These are phyloP conservation scores for Peromyscus nudipes DNA, from an alignment of 2,797 vertebrate genomes.

Conservation along the genomic window DNA sequence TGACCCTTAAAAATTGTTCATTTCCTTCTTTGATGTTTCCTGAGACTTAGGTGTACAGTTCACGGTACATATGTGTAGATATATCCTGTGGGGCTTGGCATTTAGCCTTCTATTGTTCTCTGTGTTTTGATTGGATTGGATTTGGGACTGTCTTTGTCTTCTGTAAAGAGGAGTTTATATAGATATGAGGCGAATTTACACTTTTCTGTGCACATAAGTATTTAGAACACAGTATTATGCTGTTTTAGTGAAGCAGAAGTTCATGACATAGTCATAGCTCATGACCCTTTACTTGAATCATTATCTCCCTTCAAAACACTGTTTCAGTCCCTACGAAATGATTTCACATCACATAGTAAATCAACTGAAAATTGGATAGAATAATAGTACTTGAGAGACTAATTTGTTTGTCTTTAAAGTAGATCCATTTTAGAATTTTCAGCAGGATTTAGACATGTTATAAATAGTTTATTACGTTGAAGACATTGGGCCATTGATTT, in stretches of 20 bases:
- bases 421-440: conserved; percentile 32
- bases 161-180: background rate
- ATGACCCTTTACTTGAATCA: background rate
- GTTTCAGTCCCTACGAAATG: conserved; percentile 46
- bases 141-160: background rate
- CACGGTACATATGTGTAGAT: background rate
- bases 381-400: background rate
- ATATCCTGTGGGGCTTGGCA: background rate
- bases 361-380: conserved; percentile 21
- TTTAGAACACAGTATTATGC: background rate
- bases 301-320: conserved; percentile 28
- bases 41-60: background rate
- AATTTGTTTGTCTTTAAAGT: conserved; percentile 47
- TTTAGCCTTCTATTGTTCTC: background rate
- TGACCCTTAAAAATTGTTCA: too few species aligned
- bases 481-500: conserved; percentile 48
- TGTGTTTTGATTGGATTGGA: background rate
- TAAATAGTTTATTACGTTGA: conserved; percentile 41
- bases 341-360: background rate
- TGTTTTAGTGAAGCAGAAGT: background rate
- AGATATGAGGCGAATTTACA: background rate
- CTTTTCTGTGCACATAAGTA: background rate
- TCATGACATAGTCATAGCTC: background rate
- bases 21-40: too few species aligned
- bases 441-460: conserved; percentile 57